Conservation (phyloP, 2,888 invertebrate genomes). For the Malthinus flaveolus region DNA sequence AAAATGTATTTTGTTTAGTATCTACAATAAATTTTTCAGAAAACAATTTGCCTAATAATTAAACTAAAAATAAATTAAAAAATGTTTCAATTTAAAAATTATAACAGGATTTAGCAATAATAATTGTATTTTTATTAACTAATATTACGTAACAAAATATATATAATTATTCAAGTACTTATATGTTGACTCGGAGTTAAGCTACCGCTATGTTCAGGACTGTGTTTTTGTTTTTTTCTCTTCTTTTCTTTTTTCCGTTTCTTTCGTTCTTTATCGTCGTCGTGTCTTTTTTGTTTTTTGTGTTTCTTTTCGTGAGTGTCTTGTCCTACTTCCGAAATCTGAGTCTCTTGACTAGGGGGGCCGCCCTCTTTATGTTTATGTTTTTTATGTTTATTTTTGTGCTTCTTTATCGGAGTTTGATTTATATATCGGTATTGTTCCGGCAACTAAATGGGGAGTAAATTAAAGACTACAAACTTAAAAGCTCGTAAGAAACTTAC, state of each 20-base stretch:
- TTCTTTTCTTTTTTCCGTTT: slow-evolving; percentile 96
- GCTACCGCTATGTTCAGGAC: slow-evolving; percentile 80
- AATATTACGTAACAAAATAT: background rate
- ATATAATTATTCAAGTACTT: slow-evolving; percentile 14
- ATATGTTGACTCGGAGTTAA: slow-evolving; percentile 64
- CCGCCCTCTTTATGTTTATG: slow-evolving; percentile 91
- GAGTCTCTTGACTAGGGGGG: slow-evolving; percentile 74
- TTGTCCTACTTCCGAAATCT: slow-evolving; percentile 64
- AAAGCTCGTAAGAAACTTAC: slow-evolving; percentile 45
- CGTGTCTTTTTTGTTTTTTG: slow-evolving; percentile 91
- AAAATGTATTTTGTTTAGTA: no score
- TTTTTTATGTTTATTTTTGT: slow-evolving; percentile 94
- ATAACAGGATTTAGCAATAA: no score
- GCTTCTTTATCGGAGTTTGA: slow-evolving; percentile 89
- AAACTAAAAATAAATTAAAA: no score
- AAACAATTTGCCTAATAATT: no score
- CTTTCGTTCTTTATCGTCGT: slow-evolving; percentile 91
- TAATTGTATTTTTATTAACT: no score
- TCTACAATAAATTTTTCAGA: no score
- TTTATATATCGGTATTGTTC: slow-evolving; percentile 94
- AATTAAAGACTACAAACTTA: background rate
- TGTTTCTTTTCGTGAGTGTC: slow-evolving; percentile 94
- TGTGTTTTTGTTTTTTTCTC: slow-evolving; percentile 91
- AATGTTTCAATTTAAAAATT: no score
- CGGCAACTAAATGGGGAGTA: slow-evolving; percentile 66